Conservation (phyloP, 2,113 vertebrate genomes). For the Shinisaurus crocodilurus region DNA sequence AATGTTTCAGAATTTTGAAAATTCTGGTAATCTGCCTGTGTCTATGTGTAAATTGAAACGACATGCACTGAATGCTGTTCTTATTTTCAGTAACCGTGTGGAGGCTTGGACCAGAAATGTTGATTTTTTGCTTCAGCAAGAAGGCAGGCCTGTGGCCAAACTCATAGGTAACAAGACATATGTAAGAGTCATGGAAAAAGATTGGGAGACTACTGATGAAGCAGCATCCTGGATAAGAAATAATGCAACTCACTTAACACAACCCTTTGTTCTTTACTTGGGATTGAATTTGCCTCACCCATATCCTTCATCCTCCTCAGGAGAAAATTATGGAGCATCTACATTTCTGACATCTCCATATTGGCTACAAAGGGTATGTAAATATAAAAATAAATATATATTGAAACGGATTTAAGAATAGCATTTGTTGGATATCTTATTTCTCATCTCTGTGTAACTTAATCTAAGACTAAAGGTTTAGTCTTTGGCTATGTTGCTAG, state of each 20-base stretch:
- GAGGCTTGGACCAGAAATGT: conserved; percentile 97
- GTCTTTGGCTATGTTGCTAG: not conserved
- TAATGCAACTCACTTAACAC: conserved; percentile 72
- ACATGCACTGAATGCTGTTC: not conserved
- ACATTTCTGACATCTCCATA: conserved; percentile 93
- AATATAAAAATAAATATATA: not conserved
- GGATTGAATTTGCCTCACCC: conserved; percentile 96
- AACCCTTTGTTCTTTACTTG: conserved; percentile 91
- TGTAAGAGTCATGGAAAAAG: conserved; percentile 84
- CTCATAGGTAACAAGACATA: conserved; percentile 82
- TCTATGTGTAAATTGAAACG: not conserved
- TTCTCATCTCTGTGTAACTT: not conserved
- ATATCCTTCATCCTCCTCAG: conserved; percentile 86
- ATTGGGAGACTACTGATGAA: conserved; percentile 87
- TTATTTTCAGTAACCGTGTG: conserved; percentile 88
- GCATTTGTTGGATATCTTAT: not conserved
- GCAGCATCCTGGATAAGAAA: conserved; percentile 86
- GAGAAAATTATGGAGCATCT: conserved; percentile 90
- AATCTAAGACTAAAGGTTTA: not conserved
- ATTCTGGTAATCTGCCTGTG: not conserved
- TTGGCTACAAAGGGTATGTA: conserved; percentile 90
- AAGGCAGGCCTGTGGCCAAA: conserved; percentile 86
- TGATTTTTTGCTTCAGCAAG: conserved; percentile 89
- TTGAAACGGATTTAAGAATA: not conserved
- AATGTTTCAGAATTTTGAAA: not conserved